Conservation (phyloP, 2,797 vertebrate genomes). For the Siniperca undulata region DNA sequence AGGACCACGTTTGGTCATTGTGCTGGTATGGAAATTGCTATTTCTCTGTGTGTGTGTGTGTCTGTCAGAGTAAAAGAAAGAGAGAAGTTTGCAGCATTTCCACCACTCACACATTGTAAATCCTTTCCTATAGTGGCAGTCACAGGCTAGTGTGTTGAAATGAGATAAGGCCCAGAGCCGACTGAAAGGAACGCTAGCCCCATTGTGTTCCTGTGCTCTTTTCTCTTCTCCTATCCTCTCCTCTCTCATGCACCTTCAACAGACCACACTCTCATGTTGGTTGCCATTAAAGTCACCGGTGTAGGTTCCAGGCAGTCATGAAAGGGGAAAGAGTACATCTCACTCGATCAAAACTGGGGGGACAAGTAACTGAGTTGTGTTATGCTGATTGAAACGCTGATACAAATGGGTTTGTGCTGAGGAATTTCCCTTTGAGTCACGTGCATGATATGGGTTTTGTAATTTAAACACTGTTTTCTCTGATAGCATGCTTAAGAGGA, state of each 20-base stretch:
- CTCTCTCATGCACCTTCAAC: slow-evolving; percentile 70
- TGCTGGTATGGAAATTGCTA: slow-evolving; percentile 71
- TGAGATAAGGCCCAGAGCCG: slow-evolving; percentile 85
- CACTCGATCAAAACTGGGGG: slow-evolving; percentile 57
- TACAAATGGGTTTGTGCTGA: slow-evolving; percentile 23
- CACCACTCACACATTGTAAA: slow-evolving; percentile 83
- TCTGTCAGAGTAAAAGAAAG: slow-evolving; percentile 56
- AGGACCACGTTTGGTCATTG: slow-evolving; percentile 69
- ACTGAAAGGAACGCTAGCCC: slow-evolving; percentile 77
- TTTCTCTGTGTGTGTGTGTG: slow-evolving; percentile 34
- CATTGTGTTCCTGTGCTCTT: slow-evolving; percentile 80
- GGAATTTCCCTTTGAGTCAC: slow-evolving; percentile 27
- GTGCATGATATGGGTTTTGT: slow-evolving; percentile 23
- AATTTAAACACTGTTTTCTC: slow-evolving; percentile 37
- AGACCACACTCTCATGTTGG: slow-evolving; percentile 62
- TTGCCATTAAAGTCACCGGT: slow-evolving; percentile 69
- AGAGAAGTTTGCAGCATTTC: slow-evolving; percentile 79
- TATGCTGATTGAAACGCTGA: slow-evolving; percentile 19
- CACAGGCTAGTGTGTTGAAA: slow-evolving; percentile 83
- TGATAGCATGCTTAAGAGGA: slow-evolving; percentile 42
- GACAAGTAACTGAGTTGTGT: background rate
- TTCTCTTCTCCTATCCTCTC: slow-evolving; percentile 69
- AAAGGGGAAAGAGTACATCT: slow-evolving; percentile 47
- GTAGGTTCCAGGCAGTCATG: slow-evolving; percentile 41
- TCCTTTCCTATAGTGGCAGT: slow-evolving; percentile 84